A percentile compares a stretch with the other conserved stretches of the same genome.
phyloP scores from a whole-genome alignment of 2,113 vertebrate species.

The Corythornis cristatus region DNA sequence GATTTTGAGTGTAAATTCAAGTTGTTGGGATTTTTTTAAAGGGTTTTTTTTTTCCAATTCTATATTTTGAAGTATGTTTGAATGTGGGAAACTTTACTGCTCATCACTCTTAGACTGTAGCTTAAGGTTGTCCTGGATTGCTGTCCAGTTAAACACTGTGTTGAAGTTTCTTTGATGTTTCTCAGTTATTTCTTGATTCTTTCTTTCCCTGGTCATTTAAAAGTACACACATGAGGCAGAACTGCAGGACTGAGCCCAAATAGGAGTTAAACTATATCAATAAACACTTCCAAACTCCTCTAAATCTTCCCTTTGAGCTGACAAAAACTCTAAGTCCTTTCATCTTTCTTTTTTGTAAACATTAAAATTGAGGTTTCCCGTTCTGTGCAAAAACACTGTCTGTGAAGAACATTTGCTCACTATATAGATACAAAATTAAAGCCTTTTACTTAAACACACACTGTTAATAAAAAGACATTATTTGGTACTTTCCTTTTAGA shows the following conservation, averaged over 20 bases:
- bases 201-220: not conserved
- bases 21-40: not conserved
- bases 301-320: not conserved
- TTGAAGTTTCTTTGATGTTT: not conserved
- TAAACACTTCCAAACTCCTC: not conserved
- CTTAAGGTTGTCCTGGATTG: not conserved
- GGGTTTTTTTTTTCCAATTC: not conserved
- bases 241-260: not conserved
- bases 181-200: not conserved
- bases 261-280: not conserved
- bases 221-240: not conserved
- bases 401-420: not conserved
- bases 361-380: not conserved
- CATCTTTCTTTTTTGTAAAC: not conserved
- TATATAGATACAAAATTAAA: not conserved
- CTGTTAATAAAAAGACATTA: slow-evolving; percentile 2
- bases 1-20: slow-evolving; percentile 5
- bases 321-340: not conserved
- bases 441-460: not conserved
- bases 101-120: not conserved
- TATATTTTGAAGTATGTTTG: not conserved
- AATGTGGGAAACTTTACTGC: not conserved
- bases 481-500: not conserved
- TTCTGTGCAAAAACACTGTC: not conserved
- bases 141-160: not conserved